A percentile compares a stretch with the other conserved stretches of the same genome.
phyloP scores from a whole-genome alignment of 92 coral and sea anemone genomes.

The Palythoa grandiflora region DNA sequence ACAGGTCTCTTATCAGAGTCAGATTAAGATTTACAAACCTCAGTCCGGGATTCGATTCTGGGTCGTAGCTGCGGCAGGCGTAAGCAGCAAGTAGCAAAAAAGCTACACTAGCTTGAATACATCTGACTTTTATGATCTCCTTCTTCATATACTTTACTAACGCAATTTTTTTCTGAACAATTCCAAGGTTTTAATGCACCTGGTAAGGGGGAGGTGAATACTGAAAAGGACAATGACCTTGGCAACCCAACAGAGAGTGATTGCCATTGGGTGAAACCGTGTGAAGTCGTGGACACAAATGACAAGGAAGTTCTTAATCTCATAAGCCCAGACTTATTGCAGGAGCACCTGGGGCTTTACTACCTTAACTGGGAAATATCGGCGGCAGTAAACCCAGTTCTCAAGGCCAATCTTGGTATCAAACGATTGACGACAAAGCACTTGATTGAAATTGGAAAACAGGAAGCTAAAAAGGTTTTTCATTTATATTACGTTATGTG shows the following conservation, averaged over 20 bases:
- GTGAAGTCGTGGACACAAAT: conserved; percentile 77
- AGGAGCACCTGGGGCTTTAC: conserved; percentile 73
- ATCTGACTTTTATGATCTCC: too few species aligned
- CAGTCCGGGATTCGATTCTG: too few species aligned
- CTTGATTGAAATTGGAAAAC: conserved; percentile 81
- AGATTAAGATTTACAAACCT: too few species aligned
- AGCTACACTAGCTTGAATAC: too few species aligned
- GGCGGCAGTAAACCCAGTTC: conserved; percentile 76
- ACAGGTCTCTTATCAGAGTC: too few species aligned
- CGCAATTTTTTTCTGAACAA: background rate
- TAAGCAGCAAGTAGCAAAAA: too few species aligned
- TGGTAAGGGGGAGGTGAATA: background rate
- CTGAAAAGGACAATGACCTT: background rate
- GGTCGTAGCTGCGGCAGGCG: too few species aligned
- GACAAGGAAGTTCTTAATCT: conserved; percentile 60
- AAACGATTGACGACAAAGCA: conserved; percentile 80
- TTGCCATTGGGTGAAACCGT: conserved; percentile 81
- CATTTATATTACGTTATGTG: background rate
- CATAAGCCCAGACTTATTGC: conserved; percentile 68
- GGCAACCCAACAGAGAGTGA: conserved; percentile 22
- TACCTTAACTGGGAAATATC: conserved; percentile 80
- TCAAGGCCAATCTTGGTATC: conserved; percentile 81
- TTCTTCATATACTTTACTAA: too few species aligned
- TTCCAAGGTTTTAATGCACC: background rate
- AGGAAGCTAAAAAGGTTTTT: conserved; percentile 54